A percentile compares a stretch with the other conserved stretches of the same genome.
phyloP scores from a whole-genome alignment of 2,888 invertebrate species.

The Stenurella melanura region DNA sequence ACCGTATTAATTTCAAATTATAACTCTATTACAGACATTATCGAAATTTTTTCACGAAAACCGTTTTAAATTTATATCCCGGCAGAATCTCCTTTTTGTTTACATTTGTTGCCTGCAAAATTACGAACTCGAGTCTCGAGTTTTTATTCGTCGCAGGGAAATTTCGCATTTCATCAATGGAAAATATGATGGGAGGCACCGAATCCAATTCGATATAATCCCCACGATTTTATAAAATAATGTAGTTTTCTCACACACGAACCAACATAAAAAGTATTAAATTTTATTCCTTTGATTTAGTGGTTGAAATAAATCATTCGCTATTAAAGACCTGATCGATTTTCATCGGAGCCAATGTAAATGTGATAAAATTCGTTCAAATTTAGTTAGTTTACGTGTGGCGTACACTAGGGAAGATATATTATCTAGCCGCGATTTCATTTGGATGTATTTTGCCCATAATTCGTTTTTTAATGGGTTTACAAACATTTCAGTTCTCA shows the following conservation, averaged over 20 bases:
- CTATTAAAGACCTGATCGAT: conserved; percentile 1
- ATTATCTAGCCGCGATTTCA: neutral
- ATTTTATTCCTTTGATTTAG: conserved; percentile 6
- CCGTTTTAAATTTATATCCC: neutral
- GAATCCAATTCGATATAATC: conserved; percentile 7
- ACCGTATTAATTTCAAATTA: neutral
- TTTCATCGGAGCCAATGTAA: neutral
- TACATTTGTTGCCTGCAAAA: neutral
- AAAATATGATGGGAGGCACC: neutral
- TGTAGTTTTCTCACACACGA: neutral
- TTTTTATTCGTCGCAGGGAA: neutral
- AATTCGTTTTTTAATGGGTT: conserved; percentile 3
- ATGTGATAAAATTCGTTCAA: neutral
- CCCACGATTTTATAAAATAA: neutral
- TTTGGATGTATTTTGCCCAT: neutral
- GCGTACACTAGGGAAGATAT: neutral
- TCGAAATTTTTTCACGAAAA: neutral
- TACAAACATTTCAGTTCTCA: neutral
- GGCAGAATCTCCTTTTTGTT: neutral
- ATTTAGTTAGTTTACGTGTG: neutral
- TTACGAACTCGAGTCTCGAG: neutral
- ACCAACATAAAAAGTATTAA: conserved; percentile 6
- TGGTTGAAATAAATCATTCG: neutral
- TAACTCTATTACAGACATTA: neutral
- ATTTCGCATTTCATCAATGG: neutral